phyloP scores from a whole-genome alignment of 2,797 vertebrate species.

The Holocentrus rufus region DNA sequence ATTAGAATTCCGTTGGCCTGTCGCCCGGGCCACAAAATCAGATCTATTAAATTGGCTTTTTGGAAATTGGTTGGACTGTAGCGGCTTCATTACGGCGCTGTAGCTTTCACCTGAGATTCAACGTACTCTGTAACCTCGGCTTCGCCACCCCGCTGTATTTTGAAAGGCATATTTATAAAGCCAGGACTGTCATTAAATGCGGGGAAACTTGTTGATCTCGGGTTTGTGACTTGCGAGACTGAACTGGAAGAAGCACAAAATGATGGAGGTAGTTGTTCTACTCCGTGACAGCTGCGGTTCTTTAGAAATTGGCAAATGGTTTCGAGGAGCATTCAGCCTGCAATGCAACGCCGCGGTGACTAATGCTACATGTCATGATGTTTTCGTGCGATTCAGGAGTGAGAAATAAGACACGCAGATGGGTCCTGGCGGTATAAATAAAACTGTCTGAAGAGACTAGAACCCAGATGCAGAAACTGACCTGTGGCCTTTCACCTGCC shows the following conservation, averaged over 20 bases:
- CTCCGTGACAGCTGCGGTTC: not conserved
- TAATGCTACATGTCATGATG: constrained; percentile 14
- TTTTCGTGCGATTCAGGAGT: not conserved
- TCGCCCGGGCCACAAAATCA: constrained; percentile 10
- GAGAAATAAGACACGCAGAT: constrained; percentile 19
- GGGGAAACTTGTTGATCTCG: not conserved
- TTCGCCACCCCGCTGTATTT: not conserved
- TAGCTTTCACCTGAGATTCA: constrained; percentile 13
- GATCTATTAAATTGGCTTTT: constrained; percentile 19
- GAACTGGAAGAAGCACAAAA: not conserved
- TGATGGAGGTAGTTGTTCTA: not conserved
- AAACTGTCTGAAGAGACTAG: constrained; percentile 30
- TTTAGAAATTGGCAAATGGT: constrained; percentile 4
- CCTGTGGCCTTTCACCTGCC: constrained; percentile 56
- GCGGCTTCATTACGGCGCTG: constrained; percentile 33
- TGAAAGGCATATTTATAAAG: not conserved
- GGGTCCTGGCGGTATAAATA: constrained; percentile 18
- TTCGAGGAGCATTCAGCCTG: constrained; percentile 8
- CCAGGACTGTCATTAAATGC: constrained; percentile 15
- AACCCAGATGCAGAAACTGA: constrained; percentile 48
- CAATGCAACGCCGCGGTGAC: not conserved
- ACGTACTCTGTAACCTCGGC: not conserved
- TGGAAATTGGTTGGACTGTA: constrained; percentile 12
- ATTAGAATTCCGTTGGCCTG: constrained; percentile 21
- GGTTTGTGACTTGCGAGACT: constrained; percentile 8